A percentile compares a stretch with the other conserved stretches of the same genome.
Evolutionary conservation across 1,140 invertebrate genomes (phyloP).

Genomic region (Heliothis virescens): DNA sequence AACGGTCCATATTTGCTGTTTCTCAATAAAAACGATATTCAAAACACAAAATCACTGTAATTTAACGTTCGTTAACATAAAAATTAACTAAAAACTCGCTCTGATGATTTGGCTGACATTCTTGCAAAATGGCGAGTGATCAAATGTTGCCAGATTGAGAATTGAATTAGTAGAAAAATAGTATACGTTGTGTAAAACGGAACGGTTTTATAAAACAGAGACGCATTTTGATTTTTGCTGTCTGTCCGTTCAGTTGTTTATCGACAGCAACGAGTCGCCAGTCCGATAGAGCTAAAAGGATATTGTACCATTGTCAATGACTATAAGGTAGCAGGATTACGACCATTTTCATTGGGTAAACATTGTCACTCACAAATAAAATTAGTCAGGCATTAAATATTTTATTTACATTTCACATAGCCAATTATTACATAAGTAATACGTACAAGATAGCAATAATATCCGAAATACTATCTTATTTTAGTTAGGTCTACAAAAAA

Average conservation of each 20-base stretch:
- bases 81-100: constrained; percentile 81
- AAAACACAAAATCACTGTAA: constrained; percentile 76
- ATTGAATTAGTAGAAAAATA: not conserved
- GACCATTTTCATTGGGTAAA: too few species aligned
- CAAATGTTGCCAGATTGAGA: constrained; percentile 65
- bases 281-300: not conserved
- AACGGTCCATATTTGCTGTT: constrained; percentile 87
- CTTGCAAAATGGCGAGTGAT: constrained; percentile 84
- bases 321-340: too few species aligned
- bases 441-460: not conserved
- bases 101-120: constrained; percentile 87
- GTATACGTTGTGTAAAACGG: not conserved
- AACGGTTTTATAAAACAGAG: not conserved
- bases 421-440: not conserved
- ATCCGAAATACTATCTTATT: too few species aligned
- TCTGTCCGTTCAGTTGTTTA: not conserved
- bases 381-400: not conserved
- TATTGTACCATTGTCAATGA: too few species aligned
- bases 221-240: too few species aligned
- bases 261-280: not conserved
- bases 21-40: constrained; percentile 53
- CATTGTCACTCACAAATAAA: not conserved
- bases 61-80: constrained; percentile 74
- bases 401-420: constrained; percentile 27
- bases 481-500: not conserved